These are phyloP conservation scores for Cheilosia vernalis DNA, from an alignment of 2,888 invertebrate genomes.

Conservation along the genomic window DNA sequence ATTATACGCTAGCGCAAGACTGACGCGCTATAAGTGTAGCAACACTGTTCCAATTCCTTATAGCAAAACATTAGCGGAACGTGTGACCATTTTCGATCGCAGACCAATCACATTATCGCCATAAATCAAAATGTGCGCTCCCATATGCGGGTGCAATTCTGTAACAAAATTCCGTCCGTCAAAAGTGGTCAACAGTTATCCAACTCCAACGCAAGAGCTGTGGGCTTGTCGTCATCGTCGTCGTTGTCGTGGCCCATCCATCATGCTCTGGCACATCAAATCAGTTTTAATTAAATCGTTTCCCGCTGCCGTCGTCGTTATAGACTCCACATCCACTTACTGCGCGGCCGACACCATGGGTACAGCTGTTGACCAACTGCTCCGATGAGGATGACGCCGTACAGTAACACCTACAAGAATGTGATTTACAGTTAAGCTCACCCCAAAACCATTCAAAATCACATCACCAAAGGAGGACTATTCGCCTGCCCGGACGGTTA, in stretches of 20 bases:
- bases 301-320: conserved; percentile 39
- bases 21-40: neutral
- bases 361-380: conserved; percentile 69
- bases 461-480: conserved; percentile 61
- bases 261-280: conserved; percentile 73
- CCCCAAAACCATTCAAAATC: conserved; percentile 65
- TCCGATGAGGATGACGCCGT: conserved; percentile 43
- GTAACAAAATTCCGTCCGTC: conserved; percentile 15
- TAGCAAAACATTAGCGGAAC: conserved; percentile 54
- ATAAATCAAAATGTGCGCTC: conserved; percentile 66
- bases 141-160: conserved; percentile 71
- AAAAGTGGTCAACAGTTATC: conserved; percentile 48
- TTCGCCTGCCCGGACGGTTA: conserved; percentile 65
- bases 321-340: conserved; percentile 17
- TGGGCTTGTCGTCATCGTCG: no score
- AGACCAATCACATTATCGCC: conserved; percentile 71
- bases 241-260: conserved; percentile 61
- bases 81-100: conserved; percentile 69
- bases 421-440: conserved; percentile 74
- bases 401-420: conserved; percentile 73
- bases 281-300: conserved; percentile 75
- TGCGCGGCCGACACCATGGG: conserved; percentile 19
- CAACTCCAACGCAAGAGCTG: conserved; percentile 10
- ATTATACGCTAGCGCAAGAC: conserved; percentile 29
- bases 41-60: conserved; percentile 56